phyloP scores from a whole-genome alignment of 2,888 invertebrate genomes.

The Diarsia rubi region DNA sequence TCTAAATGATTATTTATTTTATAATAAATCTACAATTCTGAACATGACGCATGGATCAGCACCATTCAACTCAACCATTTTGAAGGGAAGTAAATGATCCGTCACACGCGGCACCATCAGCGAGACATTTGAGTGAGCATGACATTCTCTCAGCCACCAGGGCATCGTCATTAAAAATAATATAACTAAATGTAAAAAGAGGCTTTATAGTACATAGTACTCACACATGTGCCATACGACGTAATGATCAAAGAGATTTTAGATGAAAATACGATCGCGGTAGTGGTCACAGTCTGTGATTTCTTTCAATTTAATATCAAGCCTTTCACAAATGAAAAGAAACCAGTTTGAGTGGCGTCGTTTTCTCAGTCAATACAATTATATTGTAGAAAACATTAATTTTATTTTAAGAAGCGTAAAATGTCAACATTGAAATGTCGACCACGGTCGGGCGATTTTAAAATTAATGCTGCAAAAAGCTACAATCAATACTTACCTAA shows the following conservation, averaged over 20 bases:
- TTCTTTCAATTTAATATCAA: conserved; percentile 12
- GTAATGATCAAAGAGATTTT: not conserved
- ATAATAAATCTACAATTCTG: too few relatives aligned
- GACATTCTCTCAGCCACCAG: too few relatives aligned
- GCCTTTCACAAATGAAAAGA: conserved; percentile 3
- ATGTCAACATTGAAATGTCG: not conserved
- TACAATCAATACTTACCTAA: not conserved
- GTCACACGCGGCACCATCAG: too few relatives aligned
- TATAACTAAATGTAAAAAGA: too few relatives aligned
- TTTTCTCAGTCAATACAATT: not conserved
- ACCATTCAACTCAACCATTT: too few relatives aligned
- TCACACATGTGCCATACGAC: too few relatives aligned
- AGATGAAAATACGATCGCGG: not conserved
- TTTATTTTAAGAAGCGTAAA: conserved; percentile 1
- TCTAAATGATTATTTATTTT: too few relatives aligned
- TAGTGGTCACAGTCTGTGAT: not conserved
- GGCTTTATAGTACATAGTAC: too few relatives aligned
- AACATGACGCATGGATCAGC: too few relatives aligned
- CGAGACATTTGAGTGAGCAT: too few relatives aligned
- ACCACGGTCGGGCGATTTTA: not conserved
- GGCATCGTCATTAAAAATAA: too few relatives aligned
- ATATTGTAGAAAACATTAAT: not conserved
- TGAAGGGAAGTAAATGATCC: too few relatives aligned
- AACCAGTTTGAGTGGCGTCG: not conserved
- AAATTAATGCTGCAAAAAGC: not conserved